phyloP scores from a whole-genome alignment of 2,113 vertebrate species.

The Emydura subglobosa region DNA sequence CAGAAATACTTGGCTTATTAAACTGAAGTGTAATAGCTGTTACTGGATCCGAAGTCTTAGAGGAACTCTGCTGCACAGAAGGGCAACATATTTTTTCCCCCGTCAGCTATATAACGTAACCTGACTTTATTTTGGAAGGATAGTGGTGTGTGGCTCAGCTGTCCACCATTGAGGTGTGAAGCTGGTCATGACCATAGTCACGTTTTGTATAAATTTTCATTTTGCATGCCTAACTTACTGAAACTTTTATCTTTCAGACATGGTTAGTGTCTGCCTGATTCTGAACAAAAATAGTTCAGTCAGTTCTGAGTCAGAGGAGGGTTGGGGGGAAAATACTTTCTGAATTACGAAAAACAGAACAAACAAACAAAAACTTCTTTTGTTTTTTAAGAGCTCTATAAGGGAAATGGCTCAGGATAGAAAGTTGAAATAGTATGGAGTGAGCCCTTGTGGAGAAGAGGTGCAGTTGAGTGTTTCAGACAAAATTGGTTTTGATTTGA shows the following conservation, averaged over 20 bases:
- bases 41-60: neutral
- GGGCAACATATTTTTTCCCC: neutral
- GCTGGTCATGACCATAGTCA: conserved; percentile 27
- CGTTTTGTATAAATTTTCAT: neutral
- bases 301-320: conserved; percentile 8
- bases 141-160: neutral
- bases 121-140: neutral
- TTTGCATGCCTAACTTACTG: conserved; percentile 21
- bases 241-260: conserved; percentile 22
- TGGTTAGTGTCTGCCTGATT: conserved; percentile 41
- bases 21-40: neutral
- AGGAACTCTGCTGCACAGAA: neutral
- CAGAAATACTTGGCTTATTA: neutral
- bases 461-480: conserved; percentile 58
- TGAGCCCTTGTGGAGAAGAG: conserved; percentile 52
- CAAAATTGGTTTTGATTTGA: conserved; percentile 72
- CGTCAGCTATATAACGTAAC: neutral
- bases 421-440: conserved; percentile 67
- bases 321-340: neutral
- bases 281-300: conserved; percentile 41
- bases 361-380: conserved; percentile 60
- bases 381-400: conserved; percentile 64
- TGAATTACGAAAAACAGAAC: neutral
- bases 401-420: conserved; percentile 61
- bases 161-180: neutral